These are phyloP conservation scores for Tinamus guttatus DNA, from an alignment of 2,113 vertebrate species.

Conservation along the genomic window DNA sequence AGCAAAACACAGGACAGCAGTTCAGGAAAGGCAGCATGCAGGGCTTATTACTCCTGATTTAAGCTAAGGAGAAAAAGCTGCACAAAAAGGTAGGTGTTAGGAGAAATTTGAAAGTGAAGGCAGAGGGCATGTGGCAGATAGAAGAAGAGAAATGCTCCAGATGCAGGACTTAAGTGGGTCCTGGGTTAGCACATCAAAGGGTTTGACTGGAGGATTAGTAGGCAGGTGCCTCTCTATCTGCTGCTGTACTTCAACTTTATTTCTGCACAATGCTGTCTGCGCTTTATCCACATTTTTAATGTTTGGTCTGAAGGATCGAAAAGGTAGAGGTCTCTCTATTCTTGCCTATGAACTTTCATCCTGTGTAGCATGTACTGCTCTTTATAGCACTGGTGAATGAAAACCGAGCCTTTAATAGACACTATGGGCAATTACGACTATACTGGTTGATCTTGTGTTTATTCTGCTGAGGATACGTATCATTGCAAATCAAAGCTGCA, in stretches of 20 bases:
- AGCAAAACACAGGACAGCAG: slow-evolving; percentile 37
- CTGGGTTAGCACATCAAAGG: not conserved
- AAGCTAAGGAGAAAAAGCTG: slow-evolving; percentile 8
- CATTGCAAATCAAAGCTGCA: not conserved
- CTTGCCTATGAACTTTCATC: not conserved
- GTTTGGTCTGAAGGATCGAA: not conserved
- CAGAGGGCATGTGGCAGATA: not conserved
- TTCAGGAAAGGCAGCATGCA: not conserved
- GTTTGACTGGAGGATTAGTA: slow-evolving; percentile 8
- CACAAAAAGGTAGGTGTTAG: not conserved
- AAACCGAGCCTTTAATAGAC: not conserved
- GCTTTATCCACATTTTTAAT: not conserved
- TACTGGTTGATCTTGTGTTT: not conserved
- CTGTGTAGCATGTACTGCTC: not conserved
- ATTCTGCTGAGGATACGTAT: not conserved
- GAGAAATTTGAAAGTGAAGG: not conserved
- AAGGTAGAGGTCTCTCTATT: not conserved
- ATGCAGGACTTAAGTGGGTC: not conserved
- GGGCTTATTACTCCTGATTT: slow-evolving; percentile 2
- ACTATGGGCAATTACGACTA: not conserved
- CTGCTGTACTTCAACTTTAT: not conserved
- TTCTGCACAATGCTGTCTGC: not conserved
- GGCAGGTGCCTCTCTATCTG: not conserved
- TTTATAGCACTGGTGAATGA: not conserved
- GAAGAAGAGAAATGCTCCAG: not conserved